A percentile compares a stretch with the other conserved stretches of the same genome.
Conservation (phyloP, 1,140 invertebrate species). For the Macrotrachela quadricornifera region DNA sequence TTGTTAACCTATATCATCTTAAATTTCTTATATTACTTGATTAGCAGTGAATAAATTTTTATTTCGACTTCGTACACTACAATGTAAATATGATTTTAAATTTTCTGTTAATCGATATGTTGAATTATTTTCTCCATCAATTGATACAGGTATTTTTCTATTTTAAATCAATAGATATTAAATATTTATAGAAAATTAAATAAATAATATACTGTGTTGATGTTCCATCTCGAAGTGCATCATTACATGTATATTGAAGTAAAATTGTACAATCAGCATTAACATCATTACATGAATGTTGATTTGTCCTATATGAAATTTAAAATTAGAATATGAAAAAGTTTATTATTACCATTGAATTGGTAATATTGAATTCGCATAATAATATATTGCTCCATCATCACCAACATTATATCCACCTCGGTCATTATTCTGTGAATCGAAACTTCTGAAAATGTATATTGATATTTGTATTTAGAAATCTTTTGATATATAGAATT, state of each 20-base stretch:
- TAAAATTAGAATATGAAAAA: neutral
- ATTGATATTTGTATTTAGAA: no score
- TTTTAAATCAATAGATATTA: neutral
- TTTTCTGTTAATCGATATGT: conserved; percentile 21
- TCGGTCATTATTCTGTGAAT: conserved; percentile 22
- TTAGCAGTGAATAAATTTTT: conserved; percentile 24
- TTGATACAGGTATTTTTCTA: conserved; percentile 8
- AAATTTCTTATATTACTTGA: conserved; percentile 15
- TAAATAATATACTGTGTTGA: neutral
- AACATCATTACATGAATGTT: conserved; percentile 26
- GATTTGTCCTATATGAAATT: conserved; percentile 17
- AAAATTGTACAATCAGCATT: conserved; percentile 22
- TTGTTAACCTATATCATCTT: no score
- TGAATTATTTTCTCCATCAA: conserved; percentile 11
- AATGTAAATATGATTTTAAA: conserved; percentile 26
- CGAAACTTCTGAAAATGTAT: neutral
- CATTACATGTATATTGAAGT: conserved; percentile 25
- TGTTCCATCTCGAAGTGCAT: conserved; percentile 2
- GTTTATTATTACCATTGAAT: neutral
- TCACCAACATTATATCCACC: conserved; percentile 25
- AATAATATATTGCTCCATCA: conserved; percentile 17
- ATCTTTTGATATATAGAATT: no score
- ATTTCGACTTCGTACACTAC: conserved; percentile 11
- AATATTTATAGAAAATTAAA: neutral
- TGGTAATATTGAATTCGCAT: conserved; percentile 17